Conservation (phyloP, 2,113 vertebrate species). For the Brachypodius melanocephalos region DNA sequence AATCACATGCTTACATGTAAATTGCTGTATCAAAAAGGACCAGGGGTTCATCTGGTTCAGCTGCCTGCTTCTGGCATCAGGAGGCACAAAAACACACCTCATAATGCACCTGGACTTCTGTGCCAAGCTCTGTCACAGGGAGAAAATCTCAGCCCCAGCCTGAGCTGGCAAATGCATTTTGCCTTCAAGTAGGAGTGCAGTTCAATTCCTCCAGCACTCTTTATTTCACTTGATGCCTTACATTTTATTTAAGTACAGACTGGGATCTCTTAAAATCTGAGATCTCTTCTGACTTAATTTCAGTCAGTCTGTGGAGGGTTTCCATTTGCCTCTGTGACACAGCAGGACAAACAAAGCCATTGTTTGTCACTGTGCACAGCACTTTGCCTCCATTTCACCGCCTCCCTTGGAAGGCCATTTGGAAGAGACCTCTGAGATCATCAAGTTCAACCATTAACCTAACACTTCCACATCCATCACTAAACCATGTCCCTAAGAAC, state of each 20-base stretch:
- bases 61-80: background rate
- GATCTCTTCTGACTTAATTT: background rate
- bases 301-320: background rate
- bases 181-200: background rate
- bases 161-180: background rate
- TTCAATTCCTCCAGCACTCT: background rate
- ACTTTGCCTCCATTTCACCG: background rate
- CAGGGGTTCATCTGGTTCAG: background rate
- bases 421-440: background rate
- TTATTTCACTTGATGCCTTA: background rate
- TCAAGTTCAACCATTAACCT: background rate
- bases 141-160: background rate
- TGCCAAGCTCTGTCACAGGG: background rate
- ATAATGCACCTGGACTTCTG: background rate
- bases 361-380: background rate
- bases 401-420: background rate
- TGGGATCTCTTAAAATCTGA: background rate
- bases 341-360: background rate
- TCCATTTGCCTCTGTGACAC: background rate
- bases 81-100: background rate
- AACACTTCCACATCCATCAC: background rate
- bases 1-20: background rate
- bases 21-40: background rate
- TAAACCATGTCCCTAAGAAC: background rate
- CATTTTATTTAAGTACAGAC: background rate